Evolutionary conservation across 2,797 vertebrate species (phyloP), one percentile per base, ranked within the genome.

Genomic region (Sardinella longiceps): DNA sequence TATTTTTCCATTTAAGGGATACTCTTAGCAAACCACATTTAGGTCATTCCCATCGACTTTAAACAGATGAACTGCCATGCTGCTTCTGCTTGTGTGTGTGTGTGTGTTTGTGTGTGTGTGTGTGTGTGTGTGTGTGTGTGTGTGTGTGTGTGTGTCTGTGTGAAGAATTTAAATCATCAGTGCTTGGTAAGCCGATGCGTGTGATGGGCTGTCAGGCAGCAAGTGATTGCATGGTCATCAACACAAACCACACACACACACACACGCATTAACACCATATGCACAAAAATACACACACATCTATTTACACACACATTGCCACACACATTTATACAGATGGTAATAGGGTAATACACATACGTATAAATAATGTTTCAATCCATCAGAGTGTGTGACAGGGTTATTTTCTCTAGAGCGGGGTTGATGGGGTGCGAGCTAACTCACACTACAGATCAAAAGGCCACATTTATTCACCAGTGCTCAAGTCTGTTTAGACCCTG

Each of bases 281-380:
- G 23, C 28, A 70, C 2, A 33, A 70, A 70, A 33, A 30, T 20
- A 77, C 37, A 77, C 70, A 77, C 70, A 77, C 33, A 39, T 37
- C 14, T 28, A 37, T 37, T 33, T 37, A 15, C 33, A 43, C 70
- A 77, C 70, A 70, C 28, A 33, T 70, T 70, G 63, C 63, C 63
- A 77, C 70, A 77, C 70, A 77, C 70, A 77, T 77, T 77, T 77
- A 77, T 43, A 77, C 37, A 77, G 37, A 77, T 77, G 70, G 70
- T 77, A 77, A 77, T 77, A 77, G 70, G 70, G 70, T 43, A 77
- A 77, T 77, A 77, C 70, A 39, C 70, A 39, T 33, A 77, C 33
- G 37, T 77, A 77, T 77, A 77, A 77, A 77, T 77, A 77, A 77
- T 77, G 70, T 77, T 77, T 77, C 70, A 77, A 77, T 77, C 70